Conservation (phyloP, 2,113 vertebrate genomes). For the Callopanchax toddi region DNA sequence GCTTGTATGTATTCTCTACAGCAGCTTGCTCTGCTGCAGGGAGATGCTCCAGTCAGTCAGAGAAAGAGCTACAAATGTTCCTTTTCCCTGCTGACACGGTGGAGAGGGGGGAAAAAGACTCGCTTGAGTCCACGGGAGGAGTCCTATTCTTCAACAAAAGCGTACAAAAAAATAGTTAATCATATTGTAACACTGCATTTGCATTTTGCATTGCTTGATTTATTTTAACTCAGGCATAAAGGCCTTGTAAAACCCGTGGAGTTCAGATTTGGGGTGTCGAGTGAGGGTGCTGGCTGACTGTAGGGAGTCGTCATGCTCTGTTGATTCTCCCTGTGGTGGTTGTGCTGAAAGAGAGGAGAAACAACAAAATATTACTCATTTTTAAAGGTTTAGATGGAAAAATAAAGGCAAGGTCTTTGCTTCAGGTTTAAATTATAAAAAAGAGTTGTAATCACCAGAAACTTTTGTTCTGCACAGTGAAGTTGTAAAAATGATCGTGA, state of each 20-base stretch:
- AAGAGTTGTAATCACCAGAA: no score
- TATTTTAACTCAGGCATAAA: slow-evolving; percentile 2
- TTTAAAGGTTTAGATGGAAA: not conserved
- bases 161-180: not conserved
- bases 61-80: not conserved
- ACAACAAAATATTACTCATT: not conserved
- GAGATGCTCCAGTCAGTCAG: not conserved
- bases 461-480: no score
- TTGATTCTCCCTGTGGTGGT: not conserved
- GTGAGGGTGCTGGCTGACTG: not conserved
- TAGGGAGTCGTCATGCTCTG: slow-evolving; percentile 5
- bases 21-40: not conserved
- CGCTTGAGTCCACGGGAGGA: not conserved
- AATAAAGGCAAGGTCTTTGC: not conserved
- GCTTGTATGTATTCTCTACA: not conserved
- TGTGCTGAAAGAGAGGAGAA: not conserved
- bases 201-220: slow-evolving; percentile 5
- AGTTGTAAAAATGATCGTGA: no score
- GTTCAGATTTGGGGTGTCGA: not conserved
- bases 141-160: not conserved
- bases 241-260: slow-evolving; percentile 4
- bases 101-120: not conserved
- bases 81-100: not conserved
- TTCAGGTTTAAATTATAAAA: no score
- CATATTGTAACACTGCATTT: slow-evolving; percentile 10